Evolutionary conservation across 2,888 invertebrate genomes (phyloP).

Genomic region (Calameuta filiformis): DNA sequence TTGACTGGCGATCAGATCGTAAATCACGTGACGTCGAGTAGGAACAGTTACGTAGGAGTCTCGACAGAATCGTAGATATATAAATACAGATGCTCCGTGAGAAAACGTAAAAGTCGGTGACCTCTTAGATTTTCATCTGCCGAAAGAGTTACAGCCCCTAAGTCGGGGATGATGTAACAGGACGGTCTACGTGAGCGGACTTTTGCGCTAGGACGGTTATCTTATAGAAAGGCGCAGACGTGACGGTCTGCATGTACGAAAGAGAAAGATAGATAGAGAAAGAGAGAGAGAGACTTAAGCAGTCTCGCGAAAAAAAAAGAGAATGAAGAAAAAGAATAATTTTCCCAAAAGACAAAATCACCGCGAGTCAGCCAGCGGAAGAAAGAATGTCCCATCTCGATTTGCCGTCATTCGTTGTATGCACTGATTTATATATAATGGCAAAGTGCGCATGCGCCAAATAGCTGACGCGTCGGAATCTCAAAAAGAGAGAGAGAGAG

Average conservation of each 20-base stretch:
- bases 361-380: neutral
- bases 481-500: neutral
- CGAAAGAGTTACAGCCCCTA: conserved; percentile 5
- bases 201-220: neutral
- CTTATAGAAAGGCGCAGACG: neutral
- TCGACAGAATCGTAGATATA: neutral
- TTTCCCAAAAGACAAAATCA: neutral
- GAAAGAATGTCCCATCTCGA: neutral
- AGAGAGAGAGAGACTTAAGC: neutral
- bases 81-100: neutral
- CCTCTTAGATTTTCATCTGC: conserved; percentile 4
- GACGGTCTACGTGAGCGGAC: conserved; percentile 1
- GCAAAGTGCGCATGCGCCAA: neutral
- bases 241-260: neutral
- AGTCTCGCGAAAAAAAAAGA: neutral
- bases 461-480: neutral
- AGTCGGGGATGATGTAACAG: conserved; percentile 5
- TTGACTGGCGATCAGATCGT: neutral
- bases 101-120: neutral
- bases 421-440: neutral
- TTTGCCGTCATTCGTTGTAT: neutral
- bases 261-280: neutral
- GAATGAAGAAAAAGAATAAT: neutral
- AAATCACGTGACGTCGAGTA: neutral
- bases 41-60: neutral